Base-by-base conservation (phyloP, 2,888 invertebrate genomes). In the Pandemis cinnamomeana region DNA sequence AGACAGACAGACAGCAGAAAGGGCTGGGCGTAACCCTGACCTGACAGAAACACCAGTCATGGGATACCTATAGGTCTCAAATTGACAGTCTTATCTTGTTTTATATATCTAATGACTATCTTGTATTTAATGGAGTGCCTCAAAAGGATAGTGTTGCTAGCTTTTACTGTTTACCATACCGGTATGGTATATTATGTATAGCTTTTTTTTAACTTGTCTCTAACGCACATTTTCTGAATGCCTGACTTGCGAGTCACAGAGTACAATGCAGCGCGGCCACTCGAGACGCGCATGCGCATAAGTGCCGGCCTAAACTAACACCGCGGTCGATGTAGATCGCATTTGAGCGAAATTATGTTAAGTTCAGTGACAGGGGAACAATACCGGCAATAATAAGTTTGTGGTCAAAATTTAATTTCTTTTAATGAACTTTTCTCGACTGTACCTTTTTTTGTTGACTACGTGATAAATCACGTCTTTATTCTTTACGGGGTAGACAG, bases 1-100 rank as follows among this genome's bases (percentile, higher is more conserved):
- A n/a, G 76, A 80, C 75, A 42, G 83, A 80, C 75, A 42, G 83
- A 80, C 80, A 78, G 71, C 71, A 80, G 70, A 79, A 81, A 71
- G 71, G 60, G 55, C 77, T 70, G 71, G 67, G 71, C 62, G 20
- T 5, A 61, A 69, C 77, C 77, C 20, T 20, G 20, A 73, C 27
- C 75, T 77, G 75, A 75, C 70, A 42, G 36, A 51, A 42, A 10
- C 69, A 41, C 5, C 42, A 60, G 69, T 70, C 73, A 69, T 60
- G 73, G 67, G 63, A 63, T 71, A 71, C 72, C 72, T 73, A 60
- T 61, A 73, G 73, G 61, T 1, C 7, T 61, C 11, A 53, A 13
- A 11, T 48, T 64, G 64, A 48, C 27, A 46, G 44, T 1, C 46
- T 20, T 7, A 11, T 10, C 60, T 48, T 7, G 20, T 20, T 20